phyloP scores from a whole-genome alignment of 2,888 invertebrate species.

The Automeris io region DNA sequence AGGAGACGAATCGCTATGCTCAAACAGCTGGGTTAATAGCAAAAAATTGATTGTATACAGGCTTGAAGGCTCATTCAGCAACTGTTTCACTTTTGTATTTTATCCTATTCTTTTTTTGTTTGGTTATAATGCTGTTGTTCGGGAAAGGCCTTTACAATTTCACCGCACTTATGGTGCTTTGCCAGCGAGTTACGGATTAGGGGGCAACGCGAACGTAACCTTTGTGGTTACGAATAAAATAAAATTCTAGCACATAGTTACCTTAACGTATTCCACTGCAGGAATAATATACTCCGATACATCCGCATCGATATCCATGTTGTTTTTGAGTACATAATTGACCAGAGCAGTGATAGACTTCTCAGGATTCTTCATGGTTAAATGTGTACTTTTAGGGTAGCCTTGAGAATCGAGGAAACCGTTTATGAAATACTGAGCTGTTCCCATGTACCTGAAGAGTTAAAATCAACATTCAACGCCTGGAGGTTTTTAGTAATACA shows the following conservation, averaged over 20 bases:
- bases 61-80: too few relatives aligned
- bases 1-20: too few relatives aligned
- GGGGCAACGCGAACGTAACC: too few relatives aligned
- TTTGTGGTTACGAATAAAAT: too few relatives aligned
- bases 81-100: too few relatives aligned
- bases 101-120: too few relatives aligned
- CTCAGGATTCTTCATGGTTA: slow-evolving; percentile 82
- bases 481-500: background rate
- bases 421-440: slow-evolving; percentile 83
- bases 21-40: too few relatives aligned
- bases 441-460: slow-evolving; percentile 79
- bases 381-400: slow-evolving; percentile 82
- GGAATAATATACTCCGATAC: slow-evolving; percentile 86
- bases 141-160: too few relatives aligned
- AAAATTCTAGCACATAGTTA: slow-evolving; percentile 26
- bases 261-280: slow-evolving; percentile 82
- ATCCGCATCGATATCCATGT: slow-evolving; percentile 83
- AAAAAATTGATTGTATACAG: too few relatives aligned
- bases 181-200: too few relatives aligned
- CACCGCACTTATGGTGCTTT: too few relatives aligned
- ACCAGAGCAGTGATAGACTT: slow-evolving; percentile 83
- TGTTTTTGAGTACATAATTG: slow-evolving; percentile 82
- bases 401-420: slow-evolving; percentile 86
- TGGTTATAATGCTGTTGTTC: too few relatives aligned
- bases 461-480: background rate